Conservation (phyloP, 2,888 invertebrate species). For the Cyclophora albipunctata region DNA sequence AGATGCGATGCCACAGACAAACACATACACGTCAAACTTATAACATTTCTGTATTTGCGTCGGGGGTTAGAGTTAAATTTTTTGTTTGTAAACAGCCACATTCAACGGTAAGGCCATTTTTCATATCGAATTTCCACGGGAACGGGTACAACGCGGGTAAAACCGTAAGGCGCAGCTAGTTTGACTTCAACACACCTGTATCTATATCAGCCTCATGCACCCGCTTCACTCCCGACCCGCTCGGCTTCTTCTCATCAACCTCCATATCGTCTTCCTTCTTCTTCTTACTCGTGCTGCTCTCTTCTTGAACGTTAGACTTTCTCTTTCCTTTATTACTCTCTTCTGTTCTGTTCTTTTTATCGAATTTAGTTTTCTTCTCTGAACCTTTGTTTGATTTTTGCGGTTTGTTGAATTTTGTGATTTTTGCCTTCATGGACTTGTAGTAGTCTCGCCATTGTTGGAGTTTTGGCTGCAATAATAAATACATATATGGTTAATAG, state of each 20-base stretch:
- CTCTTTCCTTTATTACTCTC: conserved; percentile 42
- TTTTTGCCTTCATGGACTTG: conserved; percentile 61
- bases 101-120: too few species aligned
- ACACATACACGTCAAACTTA: too few species aligned
- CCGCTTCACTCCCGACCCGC: conserved; percentile 45
- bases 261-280: conserved; percentile 46
- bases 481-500: neutral
- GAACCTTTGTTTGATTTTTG: conserved; percentile 41
- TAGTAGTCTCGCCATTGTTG: conserved; percentile 61
- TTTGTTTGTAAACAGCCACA: too few species aligned
- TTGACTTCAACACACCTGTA: neutral
- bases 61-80: too few species aligned
- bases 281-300: conserved; percentile 43
- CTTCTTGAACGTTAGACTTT: conserved; percentile 33
- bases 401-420: conserved; percentile 46
- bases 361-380: conserved; percentile 45
- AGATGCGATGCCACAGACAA: too few species aligned
- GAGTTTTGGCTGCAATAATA: conserved; percentile 39
- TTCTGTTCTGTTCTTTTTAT: conserved; percentile 42
- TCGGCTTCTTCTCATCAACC: conserved; percentile 31
- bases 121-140: too few species aligned
- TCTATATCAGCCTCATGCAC: conserved; percentile 28
- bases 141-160: too few species aligned
- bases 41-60: too few species aligned
- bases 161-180: too few species aligned